Evolutionary conservation across 2,888 invertebrate species (phyloP).

Genomic region (Capitulum mitella): DNA sequence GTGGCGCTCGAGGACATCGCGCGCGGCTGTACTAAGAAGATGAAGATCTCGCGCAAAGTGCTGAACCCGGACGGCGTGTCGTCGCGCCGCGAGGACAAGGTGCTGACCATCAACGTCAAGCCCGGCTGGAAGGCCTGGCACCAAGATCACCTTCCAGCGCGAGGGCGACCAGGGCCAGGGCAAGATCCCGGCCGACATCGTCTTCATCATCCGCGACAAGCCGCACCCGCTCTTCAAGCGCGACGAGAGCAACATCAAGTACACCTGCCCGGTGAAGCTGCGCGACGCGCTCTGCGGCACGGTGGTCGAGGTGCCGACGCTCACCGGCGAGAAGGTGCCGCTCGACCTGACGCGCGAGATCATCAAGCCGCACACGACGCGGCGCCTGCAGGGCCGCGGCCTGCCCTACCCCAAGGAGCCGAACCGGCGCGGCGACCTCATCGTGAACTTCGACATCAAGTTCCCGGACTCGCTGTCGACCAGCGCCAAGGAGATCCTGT

Average conservation of each 20-base stretch:
- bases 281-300: constrained; percentile 80
- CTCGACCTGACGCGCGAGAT: constrained; percentile 71
- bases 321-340: constrained; percentile 70
- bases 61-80: constrained; percentile 56
- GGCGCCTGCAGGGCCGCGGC: constrained; percentile 80
- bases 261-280: constrained; percentile 54
- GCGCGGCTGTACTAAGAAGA: constrained; percentile 65
- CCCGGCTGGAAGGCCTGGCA: constrained; percentile 66
- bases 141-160: constrained; percentile 63
- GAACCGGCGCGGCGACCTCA: constrained; percentile 76
- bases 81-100: constrained; percentile 60
- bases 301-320: constrained; percentile 76
- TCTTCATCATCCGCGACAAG: constrained; percentile 39
- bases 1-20: constrained; percentile 55
- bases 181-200: constrained; percentile 39
- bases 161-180: constrained; percentile 61
- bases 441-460: constrained; percentile 89
- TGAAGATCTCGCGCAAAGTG: constrained; percentile 67
- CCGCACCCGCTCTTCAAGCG: constrained; percentile 53
- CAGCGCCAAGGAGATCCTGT: constrained; percentile 73
- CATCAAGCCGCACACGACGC: constrained; percentile 82
- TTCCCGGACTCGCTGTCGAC: constrained; percentile 77
- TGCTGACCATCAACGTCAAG: constrained; percentile 63
- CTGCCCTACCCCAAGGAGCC: constrained; percentile 91
- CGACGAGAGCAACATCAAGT: constrained; percentile 60